Evolutionary conservation across 2,888 invertebrate genomes (phyloP), one percentile per base, ranked within the genome.

Genomic region (Podabrus alpinus): DNA sequence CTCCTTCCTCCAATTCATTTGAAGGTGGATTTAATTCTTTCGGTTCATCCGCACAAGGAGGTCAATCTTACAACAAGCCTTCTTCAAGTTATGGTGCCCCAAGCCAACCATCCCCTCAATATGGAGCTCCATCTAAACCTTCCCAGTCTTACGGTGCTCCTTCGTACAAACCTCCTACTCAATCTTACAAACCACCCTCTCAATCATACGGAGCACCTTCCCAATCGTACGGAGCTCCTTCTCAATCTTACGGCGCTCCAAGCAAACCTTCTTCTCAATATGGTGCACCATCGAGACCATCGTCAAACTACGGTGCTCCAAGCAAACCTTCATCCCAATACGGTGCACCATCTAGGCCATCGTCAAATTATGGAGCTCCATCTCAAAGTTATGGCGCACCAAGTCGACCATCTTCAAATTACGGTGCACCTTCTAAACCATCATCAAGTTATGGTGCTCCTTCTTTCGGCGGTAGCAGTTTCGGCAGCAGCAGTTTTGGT

Each of bases 31-130:
- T 45, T n/a, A 66, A 64, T 15, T 45, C 61, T 10, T 69, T 59
- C 11, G 69, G 75, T 13, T 68, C 29, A 15, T 72, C 78, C 60
- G 81, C 85, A 69, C 82, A 85, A 19, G 15, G 69, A 16, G 66
- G 76, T 21, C 83, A 83, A 67, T 79, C 81, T 17, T 77, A 80
- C 66, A 69, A 24, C 3, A 61, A 78, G 9, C 83, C 85, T 16
- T 87, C 88, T 1, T 85, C 86, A 16, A 86, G 85, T 67, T 87
- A 87, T 76, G 87, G 87, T 0, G 85, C 87, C 7, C 85, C 86
- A 13, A 79, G 84, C 7, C 80, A 66, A 24, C 81, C 83, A 15
- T 82, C 83, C 10, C 78, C 80, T 59, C 79, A 79, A 13, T 85
- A 86, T 45, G 87, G 86, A 16, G 85, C 82, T 13, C 84, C 85